Percentiles rank a stretch among this genome's conserved stretches.
phyloP scores from a whole-genome alignment of 2,888 invertebrate genomes.

The Catocala fraxini region DNA sequence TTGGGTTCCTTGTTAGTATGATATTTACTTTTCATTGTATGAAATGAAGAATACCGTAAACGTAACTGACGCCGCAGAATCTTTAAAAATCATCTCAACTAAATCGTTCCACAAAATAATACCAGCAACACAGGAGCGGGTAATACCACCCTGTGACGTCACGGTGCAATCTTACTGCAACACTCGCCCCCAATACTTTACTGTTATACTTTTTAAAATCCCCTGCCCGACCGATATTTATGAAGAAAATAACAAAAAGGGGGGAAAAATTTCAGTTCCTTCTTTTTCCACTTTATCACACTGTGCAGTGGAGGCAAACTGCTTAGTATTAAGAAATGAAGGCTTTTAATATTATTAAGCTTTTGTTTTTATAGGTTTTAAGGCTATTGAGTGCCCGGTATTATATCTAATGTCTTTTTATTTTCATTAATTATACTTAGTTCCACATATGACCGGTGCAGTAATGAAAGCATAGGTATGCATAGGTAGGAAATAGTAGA shows the following conservation, averaged over 20 bases:
- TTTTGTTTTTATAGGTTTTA: constrained; percentile 7
- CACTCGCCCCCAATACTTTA: constrained; percentile 52
- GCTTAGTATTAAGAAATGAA: constrained; percentile 26
- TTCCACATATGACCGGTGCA: too few species aligned
- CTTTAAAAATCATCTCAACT: not conserved
- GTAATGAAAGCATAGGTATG: too few species aligned
- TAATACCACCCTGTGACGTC: constrained; percentile 17
- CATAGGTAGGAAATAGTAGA: too few species aligned
- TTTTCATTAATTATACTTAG: too few species aligned
- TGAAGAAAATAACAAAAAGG: constrained; percentile 46
- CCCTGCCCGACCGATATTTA: constrained; percentile 48
- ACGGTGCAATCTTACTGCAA: constrained; percentile 47
- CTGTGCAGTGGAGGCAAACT: constrained; percentile 33
- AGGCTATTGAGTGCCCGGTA: not conserved
- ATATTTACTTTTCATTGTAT: too few species aligned
- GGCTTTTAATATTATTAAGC: constrained; percentile 21
- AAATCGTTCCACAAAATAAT: constrained; percentile 12
- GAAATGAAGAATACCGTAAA: too few species aligned
- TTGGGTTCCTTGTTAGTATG: too few species aligned
- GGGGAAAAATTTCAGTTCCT: constrained; percentile 20
- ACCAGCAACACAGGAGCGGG: not conserved
- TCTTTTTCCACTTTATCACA: constrained; percentile 40
- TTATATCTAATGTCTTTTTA: not conserved
- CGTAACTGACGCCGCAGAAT: too few species aligned
- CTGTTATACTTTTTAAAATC: constrained; percentile 49